Evolutionary conservation across 2,888 invertebrate genomes (phyloP), one percentile per base, ranked within the genome.

Genomic region (Terebella lapidaria): DNA sequence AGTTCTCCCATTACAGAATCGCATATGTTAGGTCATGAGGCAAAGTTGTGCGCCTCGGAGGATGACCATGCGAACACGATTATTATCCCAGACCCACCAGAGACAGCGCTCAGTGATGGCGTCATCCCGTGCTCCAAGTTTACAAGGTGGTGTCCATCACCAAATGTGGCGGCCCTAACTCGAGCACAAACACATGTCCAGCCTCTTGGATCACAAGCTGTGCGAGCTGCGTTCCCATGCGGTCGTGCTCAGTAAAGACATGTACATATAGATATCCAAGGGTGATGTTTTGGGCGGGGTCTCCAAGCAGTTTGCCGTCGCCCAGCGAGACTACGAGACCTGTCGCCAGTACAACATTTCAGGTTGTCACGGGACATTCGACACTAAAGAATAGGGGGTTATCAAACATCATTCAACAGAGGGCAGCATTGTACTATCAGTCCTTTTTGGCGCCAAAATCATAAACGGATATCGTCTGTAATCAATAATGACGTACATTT

Each of bases 311-410:
- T 64, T 67, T 26, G 42, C 26, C 25, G 42, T 30, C 47, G 60
- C 65, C 29, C 46, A 45, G 25, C 53, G 55, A 24, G 63, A 60
- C 28, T 42, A 47, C 15, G 47, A 47, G 18, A 60, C 64, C 26
- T 68, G 68, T 46, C 52, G 68, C 52, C 68, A 68, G 25, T 68
- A 68, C 54, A 65, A 67, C 10, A 56, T 68, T 30, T 64, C 64
- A 18, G 67, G 10, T 18, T 35, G 35, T 35, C 10, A 10, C 18
- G 18, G 10, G 35, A 15, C 10, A 15, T 15, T 35, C 10, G 10
- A 35, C 35, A 35, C 10, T 35, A 18, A 35, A n/a, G n/a, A n/a
- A n/a, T n/a, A n/a, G n/a, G n/a, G n/a, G n/a, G n/a, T n/a, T n/a
- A n/a, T n/a, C n/a, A n/a, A n/a, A n/a, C n/a, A n/a, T n/a, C n/a